Conservation (phyloP, 2,113 vertebrate genomes). For the Machaerirhynchus nigripectus region DNA sequence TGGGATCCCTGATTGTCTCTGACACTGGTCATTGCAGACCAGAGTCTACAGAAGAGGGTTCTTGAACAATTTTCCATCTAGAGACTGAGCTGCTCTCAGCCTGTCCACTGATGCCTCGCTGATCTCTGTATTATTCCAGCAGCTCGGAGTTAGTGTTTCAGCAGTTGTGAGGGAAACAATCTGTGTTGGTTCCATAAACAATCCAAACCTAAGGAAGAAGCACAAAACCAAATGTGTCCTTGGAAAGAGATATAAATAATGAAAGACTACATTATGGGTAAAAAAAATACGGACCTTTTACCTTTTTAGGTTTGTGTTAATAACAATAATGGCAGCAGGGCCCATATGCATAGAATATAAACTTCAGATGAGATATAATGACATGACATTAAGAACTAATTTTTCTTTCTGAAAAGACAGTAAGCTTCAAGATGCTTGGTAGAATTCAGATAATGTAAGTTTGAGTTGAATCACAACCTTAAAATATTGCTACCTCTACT, state of each 20-base stretch:
- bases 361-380: neutral
- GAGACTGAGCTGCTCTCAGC: neutral
- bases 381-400: neutral
- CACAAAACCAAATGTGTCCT: neutral
- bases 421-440: neutral
- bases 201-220: neutral
- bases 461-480: neutral
- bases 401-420: neutral
- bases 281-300: neutral
- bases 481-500: neutral
- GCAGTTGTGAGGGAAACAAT: neutral
- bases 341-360: neutral
- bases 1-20: neutral
- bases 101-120: neutral
- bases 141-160: neutral
- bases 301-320: neutral
- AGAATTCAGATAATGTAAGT: neutral
- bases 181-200: neutral
- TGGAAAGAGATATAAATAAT: neutral
- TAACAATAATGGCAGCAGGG: neutral
- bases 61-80: neutral
- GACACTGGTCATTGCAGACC: neutral
- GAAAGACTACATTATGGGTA: neutral
- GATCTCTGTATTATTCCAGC: neutral
- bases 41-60: neutral